Base-by-base conservation (phyloP, 2,797 vertebrate species). In the Threskiornis aethiopicus region DNA sequence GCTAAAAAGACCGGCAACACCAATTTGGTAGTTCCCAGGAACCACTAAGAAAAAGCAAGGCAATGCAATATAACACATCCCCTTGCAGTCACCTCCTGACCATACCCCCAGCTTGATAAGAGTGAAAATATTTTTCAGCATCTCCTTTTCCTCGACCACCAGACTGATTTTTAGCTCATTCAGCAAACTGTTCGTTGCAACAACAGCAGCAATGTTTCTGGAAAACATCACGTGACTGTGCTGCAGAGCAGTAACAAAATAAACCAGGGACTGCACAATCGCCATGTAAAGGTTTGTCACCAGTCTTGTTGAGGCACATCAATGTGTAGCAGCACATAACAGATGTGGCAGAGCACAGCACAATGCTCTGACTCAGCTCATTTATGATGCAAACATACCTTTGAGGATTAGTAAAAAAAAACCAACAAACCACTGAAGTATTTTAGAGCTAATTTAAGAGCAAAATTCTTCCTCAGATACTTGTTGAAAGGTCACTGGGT, bases 271-370 rank as follows among this genome's bases (percentile, higher is more conserved):
- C 19, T 24, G 22, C 6, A 31, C 22, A 67, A 9, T 24, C 29
- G 37, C 28, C 5, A 10, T 2, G 31, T 9, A 42, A 47, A 76
- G 13, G 0, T 37, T 59, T 79, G 25, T 71, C 66, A 69, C 17
- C 22, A 5, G 0, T 8, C 22, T 54, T 44, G 64, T 35, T 0
- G 0, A 6, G 19, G 24, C n/a, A 41, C 17, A 19, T 21, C 0
- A 0, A 1, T 17, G 33, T 31, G 31, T 5, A 26, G 39, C 1
- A 5, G 26, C 20, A 39, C 51, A 33, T 49, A 57, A 15, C 49
- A 54, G 33, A 58, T 2, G 5, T 41, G 52, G 33, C n/a, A 90
- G 25, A 83, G 35, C 39, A 54, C 4, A 49, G 29, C 25, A 7
- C 55, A 16, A 18, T 39, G 20, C 47, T 84, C 22, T 67, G 24